Evolutionary conservation across 2,888 invertebrate species (phyloP).

Genomic region (Leucania comma): DNA sequence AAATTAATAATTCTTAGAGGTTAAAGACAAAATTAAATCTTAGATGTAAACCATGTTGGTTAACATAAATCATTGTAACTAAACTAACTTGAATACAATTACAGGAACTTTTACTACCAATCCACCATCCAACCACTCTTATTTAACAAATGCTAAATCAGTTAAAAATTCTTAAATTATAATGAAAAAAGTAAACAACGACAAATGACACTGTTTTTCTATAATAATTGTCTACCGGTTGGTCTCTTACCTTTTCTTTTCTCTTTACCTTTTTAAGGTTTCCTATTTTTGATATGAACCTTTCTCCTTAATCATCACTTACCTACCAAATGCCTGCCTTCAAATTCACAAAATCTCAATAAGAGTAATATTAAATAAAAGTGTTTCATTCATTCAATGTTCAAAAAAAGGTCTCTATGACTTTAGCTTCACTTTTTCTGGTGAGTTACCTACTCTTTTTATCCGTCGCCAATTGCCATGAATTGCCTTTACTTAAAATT

Average conservation of each 20-base stretch:
- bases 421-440: neutral
- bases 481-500: too few species aligned
- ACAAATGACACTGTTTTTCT: neutral
- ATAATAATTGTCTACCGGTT: neutral
- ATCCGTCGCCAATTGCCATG: too few species aligned
- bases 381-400: too few species aligned
- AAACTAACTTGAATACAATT: neutral
- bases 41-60: slow-evolving; percentile 32
- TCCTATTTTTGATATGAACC: neutral
- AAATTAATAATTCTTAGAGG: slow-evolving; percentile 75
- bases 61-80: neutral
- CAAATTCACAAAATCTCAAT: neutral
- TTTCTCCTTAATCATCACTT: neutral
- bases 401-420: neutral
- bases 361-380: too few species aligned
- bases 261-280: too few species aligned
- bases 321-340: too few species aligned
- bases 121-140: too few species aligned
- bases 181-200: neutral
- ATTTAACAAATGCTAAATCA: neutral
- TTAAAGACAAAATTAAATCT: slow-evolving; percentile 69
- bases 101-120: neutral
- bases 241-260: neutral
- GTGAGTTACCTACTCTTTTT: too few species aligned
- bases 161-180: neutral